Base-by-base conservation (phyloP, 30 jellyfish, hydroid and myxozoan genomes). In the Hydra vulgaris region DNA sequence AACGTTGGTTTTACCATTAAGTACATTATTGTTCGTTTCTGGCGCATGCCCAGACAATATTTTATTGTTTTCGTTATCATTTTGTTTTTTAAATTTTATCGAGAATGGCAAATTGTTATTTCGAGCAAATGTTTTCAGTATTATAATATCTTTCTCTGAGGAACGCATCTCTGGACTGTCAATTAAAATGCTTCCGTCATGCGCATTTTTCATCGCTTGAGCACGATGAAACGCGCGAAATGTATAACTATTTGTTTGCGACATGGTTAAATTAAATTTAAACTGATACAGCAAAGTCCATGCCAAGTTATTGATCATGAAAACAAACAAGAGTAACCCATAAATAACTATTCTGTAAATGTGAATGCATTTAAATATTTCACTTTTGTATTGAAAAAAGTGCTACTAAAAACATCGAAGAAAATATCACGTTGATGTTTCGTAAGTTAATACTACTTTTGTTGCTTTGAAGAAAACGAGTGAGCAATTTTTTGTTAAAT, bases 51-150 rank as follows among this genome's bases (percentile, higher is more conserved):
- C 19, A 26, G 53, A 25, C 12, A 15, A 20, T 17, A 21, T 15
- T 1, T 17, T 24, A 22, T 76, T 76, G n/a, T 66, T 66, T n/a
- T 21, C 61, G 15, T 17, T 16, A 26, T 66, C 85, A 66, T 70
- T 80, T 69, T 56, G 27, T 73, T 66, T 25, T 23, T 74, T 80
- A 80, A 25, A 1, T 69, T 80, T 80, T 4, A 80, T 84, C 21
- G 90, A 23, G 69, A 83, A 75, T 7, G 85, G 81, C 25, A 83
- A 68, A 54, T 87, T 80, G 54, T 83, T 69, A 55, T 83, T 83
- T 21, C 55, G 67, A 25, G 85, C 17, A 55, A 75, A 83, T 19
- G 23, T 76, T 54, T 25, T 21, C 19, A 66, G 76, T 8, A 53
- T 53, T 0, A 23, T 61, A 23, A 23, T 68, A 17, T 83, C 90